These are phyloP conservation scores for Blennius ocellaris DNA, from an alignment of 2,113 vertebrate genomes.

Conservation along the genomic window DNA sequence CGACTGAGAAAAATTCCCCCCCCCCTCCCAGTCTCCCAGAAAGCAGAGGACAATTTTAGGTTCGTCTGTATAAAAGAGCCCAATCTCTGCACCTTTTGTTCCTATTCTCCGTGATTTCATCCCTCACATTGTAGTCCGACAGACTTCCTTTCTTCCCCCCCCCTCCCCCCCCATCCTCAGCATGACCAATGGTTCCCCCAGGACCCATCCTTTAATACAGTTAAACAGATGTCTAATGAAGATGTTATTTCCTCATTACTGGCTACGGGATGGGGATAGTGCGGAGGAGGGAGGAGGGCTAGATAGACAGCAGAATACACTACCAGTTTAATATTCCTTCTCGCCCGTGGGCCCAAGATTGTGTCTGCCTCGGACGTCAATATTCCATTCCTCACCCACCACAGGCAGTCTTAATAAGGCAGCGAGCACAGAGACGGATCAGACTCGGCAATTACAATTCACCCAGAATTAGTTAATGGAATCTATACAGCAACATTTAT, in stretches of 20 bases:
- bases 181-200: slow-evolving; percentile 85
- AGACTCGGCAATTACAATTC: slow-evolving; percentile 85
- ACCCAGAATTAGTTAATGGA: slow-evolving; percentile 84
- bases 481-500: slow-evolving; percentile 83
- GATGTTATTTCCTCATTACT: slow-evolving; percentile 88
- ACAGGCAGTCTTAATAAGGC: slow-evolving; percentile 85
- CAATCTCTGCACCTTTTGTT: slow-evolving; percentile 64
- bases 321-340: slow-evolving; percentile 84
- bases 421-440: slow-evolving; percentile 80
- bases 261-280: slow-evolving; percentile 77
- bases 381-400: slow-evolving; percentile 85
- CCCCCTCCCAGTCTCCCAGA: slow-evolving; percentile 30
- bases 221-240: slow-evolving; percentile 89
- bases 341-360: slow-evolving; percentile 85
- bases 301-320: slow-evolving; percentile 78
- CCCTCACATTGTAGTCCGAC: slow-evolving; percentile 72
- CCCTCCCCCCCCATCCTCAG: slow-evolving; percentile 71
- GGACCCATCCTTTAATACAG: slow-evolving; percentile 83
- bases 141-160: slow-evolving; percentile 63
- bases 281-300: slow-evolving; percentile 68
- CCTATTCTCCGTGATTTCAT: slow-evolving; percentile 59
- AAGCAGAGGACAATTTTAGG: slow-evolving; percentile 48
- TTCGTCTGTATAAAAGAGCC: slow-evolving; percentile 49
- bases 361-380: slow-evolving; percentile 85
- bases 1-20: slow-evolving; percentile 19